Percentiles rank a stretch among this genome's conserved stretches.
Conservation (phyloP, 2,797 vertebrate species). For the Morus bassanus region DNA sequence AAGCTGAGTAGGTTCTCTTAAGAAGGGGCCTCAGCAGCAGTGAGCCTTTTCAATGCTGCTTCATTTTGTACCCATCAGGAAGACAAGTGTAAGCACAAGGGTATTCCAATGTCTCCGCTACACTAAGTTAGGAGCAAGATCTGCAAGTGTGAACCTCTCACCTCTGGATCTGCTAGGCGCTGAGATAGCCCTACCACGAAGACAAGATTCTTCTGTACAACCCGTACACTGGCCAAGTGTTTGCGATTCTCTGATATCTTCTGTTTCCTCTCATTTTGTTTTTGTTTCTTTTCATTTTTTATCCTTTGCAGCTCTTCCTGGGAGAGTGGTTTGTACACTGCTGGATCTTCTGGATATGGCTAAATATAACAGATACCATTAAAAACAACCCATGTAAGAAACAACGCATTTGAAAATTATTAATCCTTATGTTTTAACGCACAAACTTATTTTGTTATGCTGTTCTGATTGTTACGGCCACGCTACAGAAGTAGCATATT, state of each 20-base stretch:
- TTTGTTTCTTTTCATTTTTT: constrained; percentile 99
- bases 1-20: not conserved
- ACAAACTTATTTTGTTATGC: not conserved
- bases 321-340: constrained; percentile 99
- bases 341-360: constrained; percentile 99
- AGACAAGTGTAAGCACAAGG: not conserved
- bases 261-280: constrained; percentile 99
- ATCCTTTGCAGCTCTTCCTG: constrained; percentile 99
- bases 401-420: not conserved
- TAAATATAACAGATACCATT: constrained; percentile 68
- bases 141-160: constrained; percentile 65
- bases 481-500: not conserved
- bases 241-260: constrained; percentile 99
- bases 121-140: not conserved
- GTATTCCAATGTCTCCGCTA: not conserved
- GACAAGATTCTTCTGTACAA: constrained; percentile 98
- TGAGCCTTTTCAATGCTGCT: not conserved
- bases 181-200: constrained; percentile 98
- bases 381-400: not conserved
- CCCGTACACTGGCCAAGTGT: constrained; percentile 96
- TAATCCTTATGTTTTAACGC: accelerated
- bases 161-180: constrained; percentile 96
- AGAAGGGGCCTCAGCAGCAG: not conserved
- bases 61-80: not conserved
- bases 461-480: not conserved